phyloP scores from a whole-genome alignment of 2,797 vertebrate species.

The Anniella stebbinsi region DNA sequence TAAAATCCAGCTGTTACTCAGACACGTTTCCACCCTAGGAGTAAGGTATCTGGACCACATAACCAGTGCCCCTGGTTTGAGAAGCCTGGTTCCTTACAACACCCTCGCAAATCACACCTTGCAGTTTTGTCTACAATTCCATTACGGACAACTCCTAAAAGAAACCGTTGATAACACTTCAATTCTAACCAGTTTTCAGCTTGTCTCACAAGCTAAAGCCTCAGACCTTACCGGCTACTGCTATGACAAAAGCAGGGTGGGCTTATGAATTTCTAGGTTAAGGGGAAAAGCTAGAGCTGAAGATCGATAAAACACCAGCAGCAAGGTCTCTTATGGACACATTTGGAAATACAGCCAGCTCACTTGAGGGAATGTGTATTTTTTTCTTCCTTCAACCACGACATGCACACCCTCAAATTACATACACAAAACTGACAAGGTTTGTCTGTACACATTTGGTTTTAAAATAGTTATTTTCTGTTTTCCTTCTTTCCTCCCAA shows the following conservation, averaged over 20 bases:
- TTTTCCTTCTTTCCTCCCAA: conserved; percentile 16
- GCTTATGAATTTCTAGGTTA: too few species aligned
- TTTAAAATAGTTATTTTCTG: conserved; percentile 62
- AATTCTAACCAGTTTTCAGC: not conserved
- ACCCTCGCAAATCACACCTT: not conserved
- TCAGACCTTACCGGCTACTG: too few species aligned
- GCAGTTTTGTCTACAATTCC: not conserved
- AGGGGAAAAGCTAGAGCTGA: not conserved
- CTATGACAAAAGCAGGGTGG: not conserved
- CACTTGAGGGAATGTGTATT: conserved; percentile 58
- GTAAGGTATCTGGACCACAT: too few species aligned
- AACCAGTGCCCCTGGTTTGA: not conserved
- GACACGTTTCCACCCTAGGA: not conserved
- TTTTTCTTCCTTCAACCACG: conserved; percentile 53
- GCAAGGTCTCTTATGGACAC: not conserved
- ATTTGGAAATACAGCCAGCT: not conserved
- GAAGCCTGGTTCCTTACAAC: not conserved
- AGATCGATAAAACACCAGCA: not conserved
- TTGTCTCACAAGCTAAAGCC: not conserved
- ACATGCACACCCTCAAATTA: conserved; percentile 17
- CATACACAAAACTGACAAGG: conserved; percentile 53
- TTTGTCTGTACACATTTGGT: conserved; percentile 61
- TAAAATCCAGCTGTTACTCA: too few species aligned
- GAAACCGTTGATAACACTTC: not conserved
- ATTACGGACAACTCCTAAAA: not conserved